phyloP scores from a whole-genome alignment of 92 coral and sea anemone genomes.

The Epizoanthus ramosus region DNA sequence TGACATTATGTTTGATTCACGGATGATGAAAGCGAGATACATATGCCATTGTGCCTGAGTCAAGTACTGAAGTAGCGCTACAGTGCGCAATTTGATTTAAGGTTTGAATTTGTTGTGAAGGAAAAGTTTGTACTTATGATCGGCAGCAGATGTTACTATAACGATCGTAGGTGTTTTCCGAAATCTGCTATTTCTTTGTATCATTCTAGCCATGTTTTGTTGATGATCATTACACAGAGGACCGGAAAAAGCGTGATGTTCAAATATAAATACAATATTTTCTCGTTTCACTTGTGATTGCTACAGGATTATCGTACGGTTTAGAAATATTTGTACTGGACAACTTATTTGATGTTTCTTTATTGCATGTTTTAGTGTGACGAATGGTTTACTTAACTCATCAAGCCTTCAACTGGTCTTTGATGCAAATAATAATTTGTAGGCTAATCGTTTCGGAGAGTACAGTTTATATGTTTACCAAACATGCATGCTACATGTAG shows the following conservation, averaged over 20 bases:
- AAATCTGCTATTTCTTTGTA: background rate
- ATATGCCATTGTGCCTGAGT: background rate
- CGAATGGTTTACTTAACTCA: background rate
- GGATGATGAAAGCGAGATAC: background rate
- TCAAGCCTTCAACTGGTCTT: background rate
- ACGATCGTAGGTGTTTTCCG: background rate
- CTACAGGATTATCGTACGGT: background rate
- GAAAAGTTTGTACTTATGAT: background rate
- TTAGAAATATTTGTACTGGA: background rate
- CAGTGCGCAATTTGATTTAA: too few relatives aligned
- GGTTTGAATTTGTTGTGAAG: background rate
- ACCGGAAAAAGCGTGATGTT: constrained; percentile 13
- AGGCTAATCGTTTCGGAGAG: background rate
- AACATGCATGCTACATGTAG: too few relatives aligned
- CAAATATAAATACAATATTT: background rate
- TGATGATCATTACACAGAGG: constrained; percentile 10
- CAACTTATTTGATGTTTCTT: too few relatives aligned
- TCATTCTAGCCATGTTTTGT: background rate
- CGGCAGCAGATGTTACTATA: constrained; percentile 10
- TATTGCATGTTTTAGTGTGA: too few relatives aligned
- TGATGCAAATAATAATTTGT: constrained; percentile 5
- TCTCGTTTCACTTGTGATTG: background rate
- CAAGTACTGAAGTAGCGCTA: background rate
- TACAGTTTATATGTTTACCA: background rate
- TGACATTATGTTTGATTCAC: background rate